Base-by-base conservation (phyloP, 1,140 invertebrate species). In the Aphis craccivora region DNA sequence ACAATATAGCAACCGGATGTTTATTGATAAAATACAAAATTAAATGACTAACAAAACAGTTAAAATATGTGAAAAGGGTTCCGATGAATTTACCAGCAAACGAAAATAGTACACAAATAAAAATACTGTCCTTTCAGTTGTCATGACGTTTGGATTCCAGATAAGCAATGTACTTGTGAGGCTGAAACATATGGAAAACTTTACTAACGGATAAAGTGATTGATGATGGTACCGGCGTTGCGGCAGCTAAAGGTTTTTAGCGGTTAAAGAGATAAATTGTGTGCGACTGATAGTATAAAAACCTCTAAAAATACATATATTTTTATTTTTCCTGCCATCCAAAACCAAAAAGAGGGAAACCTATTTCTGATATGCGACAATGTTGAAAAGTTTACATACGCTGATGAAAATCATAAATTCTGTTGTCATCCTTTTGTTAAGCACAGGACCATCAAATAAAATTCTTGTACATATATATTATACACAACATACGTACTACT, bases 391-490 rank as follows among this genome's bases (percentile, higher is more conserved):
- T 90, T 92, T 92, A 92, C 76, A 92, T 83, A 40, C 43, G n/a
- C 67, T 83, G 90, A 92, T 92, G 90, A 92, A 92, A 92, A 83
- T 51, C 67, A 92, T 92, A 92, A 81, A 92, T 92, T 92, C 35
- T 11, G 45, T 83, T 92, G 90, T 81, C 90, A 43, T 45, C 55
- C 89, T 67, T 90, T 67, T 67, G 40, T 14, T n/a, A 40, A 90
- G 35, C 22, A 90, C 37, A n/a, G 37, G 23, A 7, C 37, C 53
- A 30, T 67, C 30, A 90, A 81, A 92, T 83, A 83, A 81, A 92
- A 45, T 51, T 8, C 67, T 37, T 20, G 40, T 48, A 51, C 67
- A 91, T 22, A 60, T 40, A 35, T 43, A 45, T 76, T 48, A n/a
- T 91, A 45, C 2, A 89, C 40, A 86, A 43, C 83, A 43, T 86